Evolutionary conservation across 2,888 invertebrate genomes (phyloP), one percentile per base, ranked within the genome.

Genomic region (Ochlodes sylvanus): DNA sequence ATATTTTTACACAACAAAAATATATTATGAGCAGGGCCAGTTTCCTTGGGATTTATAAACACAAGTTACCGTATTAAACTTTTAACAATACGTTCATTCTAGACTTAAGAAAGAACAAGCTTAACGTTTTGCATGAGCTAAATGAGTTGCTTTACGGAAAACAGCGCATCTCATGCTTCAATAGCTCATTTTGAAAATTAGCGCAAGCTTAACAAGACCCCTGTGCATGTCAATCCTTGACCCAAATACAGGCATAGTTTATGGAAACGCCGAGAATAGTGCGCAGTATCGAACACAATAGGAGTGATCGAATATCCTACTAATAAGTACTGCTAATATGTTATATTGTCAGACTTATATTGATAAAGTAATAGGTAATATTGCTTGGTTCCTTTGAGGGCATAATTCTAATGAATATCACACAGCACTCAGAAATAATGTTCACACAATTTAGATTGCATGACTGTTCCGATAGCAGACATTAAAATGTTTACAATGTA

Each of bases 101-200:
- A 44, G 15, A 15, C 44, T 5, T 50, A 52, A 38, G 38, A 38
- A 17, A 56, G 17, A 56, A 27, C 12, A 15, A 38, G 38, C 56
- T 9, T 32, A 15, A 17, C 34, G 12, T 34, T 50, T 19, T 50
- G 10, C 32, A 54, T 32, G 15, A 41, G 19, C 21, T 27, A 5
- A 63, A 55, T 19, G 50, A 21, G 56, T 32, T 34, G n/a, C 56
- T 47, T 56, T 54, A 12, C n/a, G 38, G 32, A 47, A 65, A n/a
- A 52, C 58, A 27, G 52, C 52, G 14, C 21, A 52, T 65, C 64
- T 57, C 52, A n/a, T n/a, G 32, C 58, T 65, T 65, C 58, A 65
- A 52, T 58, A 17, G 65, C 57, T 65, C 65, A 65, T 65, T 65
- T 58, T 52, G 65, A 65, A 65, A 65, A 65, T 65, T 58, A 58